A percentile compares a stretch with the other conserved stretches of the same genome.
Conservation (phyloP, 2,888 invertebrate species). For the Leucophenga montana region DNA sequence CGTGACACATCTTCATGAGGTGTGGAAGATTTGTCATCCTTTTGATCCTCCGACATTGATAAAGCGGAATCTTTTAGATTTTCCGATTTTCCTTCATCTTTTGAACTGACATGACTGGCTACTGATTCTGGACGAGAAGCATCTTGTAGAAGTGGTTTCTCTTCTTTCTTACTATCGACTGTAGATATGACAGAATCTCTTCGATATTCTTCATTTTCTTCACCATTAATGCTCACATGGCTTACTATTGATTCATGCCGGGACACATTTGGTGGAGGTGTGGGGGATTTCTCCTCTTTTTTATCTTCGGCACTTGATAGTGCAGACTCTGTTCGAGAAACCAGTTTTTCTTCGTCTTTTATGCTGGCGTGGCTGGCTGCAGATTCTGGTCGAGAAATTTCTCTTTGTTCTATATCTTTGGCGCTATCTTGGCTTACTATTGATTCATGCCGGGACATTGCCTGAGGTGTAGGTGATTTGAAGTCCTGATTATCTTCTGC, state of each 20-base stretch:
- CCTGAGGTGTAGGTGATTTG: slow-evolving; percentile 35
- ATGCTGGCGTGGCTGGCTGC: slow-evolving; percentile 25
- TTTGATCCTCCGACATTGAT: slow-evolving; percentile 29
- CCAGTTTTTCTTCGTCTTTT: slow-evolving; percentile 30
- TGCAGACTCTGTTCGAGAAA: slow-evolving; percentile 24
- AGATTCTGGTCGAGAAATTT: slow-evolving; percentile 67
- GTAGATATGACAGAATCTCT: slow-evolving; percentile 22
- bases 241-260: slow-evolving; percentile 23
- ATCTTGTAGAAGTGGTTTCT: slow-evolving; percentile 38
- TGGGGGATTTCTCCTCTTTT: slow-evolving; percentile 26
- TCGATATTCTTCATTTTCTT: slow-evolving; percentile 32
- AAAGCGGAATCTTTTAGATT: neutral
- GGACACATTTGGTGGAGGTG: slow-evolving; percentile 13
- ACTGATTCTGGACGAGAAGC: slow-evolving; percentile 64
- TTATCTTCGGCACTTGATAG: slow-evolving; percentile 25
- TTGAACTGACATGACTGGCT: slow-evolving; percentile 36
- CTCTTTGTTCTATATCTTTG: slow-evolving; percentile 41
- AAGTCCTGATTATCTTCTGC: slow-evolving; percentile 31
- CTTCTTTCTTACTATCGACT: slow-evolving; percentile 30
- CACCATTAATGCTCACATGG: slow-evolving; percentile 7
- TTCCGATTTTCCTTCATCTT: slow-evolving; percentile 35
- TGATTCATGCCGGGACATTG: slow-evolving; percentile 50
- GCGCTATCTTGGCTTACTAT: slow-evolving; percentile 42
- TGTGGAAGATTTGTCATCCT: slow-evolving; percentile 13
- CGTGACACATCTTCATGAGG: slow-evolving; percentile 31